A percentile compares a stretch with the other conserved stretches of the same genome.
These are phyloP conservation scores for Bombus confusus DNA, from an alignment of 1,140 invertebrate genomes.

Conservation along the genomic window DNA sequence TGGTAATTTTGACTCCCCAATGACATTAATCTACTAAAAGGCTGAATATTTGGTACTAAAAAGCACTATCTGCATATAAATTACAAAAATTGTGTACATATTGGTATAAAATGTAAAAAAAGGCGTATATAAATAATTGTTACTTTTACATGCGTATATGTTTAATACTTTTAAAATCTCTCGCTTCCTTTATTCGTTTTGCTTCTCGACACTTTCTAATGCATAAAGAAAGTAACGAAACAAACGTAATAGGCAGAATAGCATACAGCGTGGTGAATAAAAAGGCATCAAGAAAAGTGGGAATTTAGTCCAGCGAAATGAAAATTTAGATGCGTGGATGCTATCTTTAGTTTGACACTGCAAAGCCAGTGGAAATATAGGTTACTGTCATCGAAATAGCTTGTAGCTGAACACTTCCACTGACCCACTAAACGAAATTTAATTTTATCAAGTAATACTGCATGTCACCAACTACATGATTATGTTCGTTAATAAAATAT, in stretches of 20 bases:
- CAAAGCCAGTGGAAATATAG: slow-evolving; percentile 68
- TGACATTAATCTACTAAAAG: not conserved
- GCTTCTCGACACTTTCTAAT: slow-evolving; percentile 1
- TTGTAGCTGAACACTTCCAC: slow-evolving; percentile 57
- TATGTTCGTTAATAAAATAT: slow-evolving; percentile 11
- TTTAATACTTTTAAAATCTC: not conserved
- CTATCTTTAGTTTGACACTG: slow-evolving; percentile 68
- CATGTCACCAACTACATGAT: not conserved
- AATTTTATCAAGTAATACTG: slow-evolving; percentile 45
- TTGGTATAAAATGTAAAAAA: not conserved
- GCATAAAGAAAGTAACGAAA: not conserved
- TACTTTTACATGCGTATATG: not conserved
- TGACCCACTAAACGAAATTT: slow-evolving; percentile 56
- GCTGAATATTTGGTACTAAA: not conserved
- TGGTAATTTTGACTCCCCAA: not conserved
- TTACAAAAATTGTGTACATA: not conserved
- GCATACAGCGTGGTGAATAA: not conserved
- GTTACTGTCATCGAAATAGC: slow-evolving; percentile 67
- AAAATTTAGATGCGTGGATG: slow-evolving; percentile 67
- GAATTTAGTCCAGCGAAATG: slow-evolving; percentile 67
- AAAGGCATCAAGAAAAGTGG: slow-evolving; percentile 7
- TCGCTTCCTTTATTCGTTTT: not conserved
- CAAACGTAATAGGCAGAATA: not conserved
- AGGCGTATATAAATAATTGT: not conserved
- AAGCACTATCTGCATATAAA: not conserved